A percentile compares a stretch with the other conserved stretches of the same genome.
Evolutionary conservation across 1,140 invertebrate species (phyloP).

Genomic region (Proctacanthus coquilletti): DNA sequence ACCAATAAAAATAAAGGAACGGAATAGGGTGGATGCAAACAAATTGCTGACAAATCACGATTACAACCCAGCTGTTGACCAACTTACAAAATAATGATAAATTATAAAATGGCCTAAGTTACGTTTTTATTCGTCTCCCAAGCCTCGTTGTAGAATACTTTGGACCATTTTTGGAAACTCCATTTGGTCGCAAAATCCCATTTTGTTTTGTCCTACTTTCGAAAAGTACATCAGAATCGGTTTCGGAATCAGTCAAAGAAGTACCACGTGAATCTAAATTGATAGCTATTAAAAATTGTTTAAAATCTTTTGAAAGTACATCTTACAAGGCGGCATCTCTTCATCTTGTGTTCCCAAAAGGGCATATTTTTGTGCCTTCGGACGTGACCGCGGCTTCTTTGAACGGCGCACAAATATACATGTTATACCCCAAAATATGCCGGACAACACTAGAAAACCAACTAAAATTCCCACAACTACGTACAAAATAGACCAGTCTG

Average conservation of each 20-base stretch:
- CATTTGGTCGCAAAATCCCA: conserved; percentile 28
- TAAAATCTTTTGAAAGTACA: conserved; percentile 8
- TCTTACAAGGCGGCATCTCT: conserved; percentile 33
- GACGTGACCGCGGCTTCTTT: conserved; percentile 28
- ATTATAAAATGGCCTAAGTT: too few relatives aligned
- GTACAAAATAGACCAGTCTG: conserved; percentile 80
- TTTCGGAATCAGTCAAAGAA: conserved; percentile 54
- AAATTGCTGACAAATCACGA: too few relatives aligned
- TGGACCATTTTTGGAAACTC: conserved; percentile 22
- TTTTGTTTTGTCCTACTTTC: conserved; percentile 42
- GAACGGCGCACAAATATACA: conserved; percentile 48
- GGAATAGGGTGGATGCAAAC: too few relatives aligned
- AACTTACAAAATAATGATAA: too few relatives aligned
- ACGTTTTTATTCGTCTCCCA: conserved; percentile 36
- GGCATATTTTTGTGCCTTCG: conserved; percentile 40
- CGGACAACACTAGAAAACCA: conserved; percentile 43
- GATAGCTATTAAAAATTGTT: conserved; percentile 1
- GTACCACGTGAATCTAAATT: conserved; percentile 34
- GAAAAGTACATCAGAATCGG: conserved; percentile 56
- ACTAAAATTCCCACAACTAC: conserved; percentile 60
- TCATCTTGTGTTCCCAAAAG: conserved; percentile 43
- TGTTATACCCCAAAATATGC: conserved; percentile 50
- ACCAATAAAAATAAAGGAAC: too few relatives aligned
- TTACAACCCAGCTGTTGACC: too few relatives aligned
- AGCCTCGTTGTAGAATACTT: conserved; percentile 37